Conservation (phyloP, 2,113 vertebrate genomes). For the Channa argus region DNA sequence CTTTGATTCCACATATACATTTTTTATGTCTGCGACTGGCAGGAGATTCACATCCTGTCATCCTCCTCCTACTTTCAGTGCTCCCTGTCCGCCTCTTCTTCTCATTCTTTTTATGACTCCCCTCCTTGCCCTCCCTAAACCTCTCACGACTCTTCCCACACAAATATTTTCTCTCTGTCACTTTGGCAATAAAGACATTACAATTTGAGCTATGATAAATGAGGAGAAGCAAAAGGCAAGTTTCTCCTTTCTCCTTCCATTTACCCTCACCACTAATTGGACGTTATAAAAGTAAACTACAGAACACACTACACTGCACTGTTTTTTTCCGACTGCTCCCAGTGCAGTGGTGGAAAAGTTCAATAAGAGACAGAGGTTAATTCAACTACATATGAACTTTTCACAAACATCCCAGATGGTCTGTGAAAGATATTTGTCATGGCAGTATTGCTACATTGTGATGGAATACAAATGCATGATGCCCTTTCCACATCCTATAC, state of each 20-base stretch:
- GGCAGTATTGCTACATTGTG: not conserved
- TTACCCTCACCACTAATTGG: not conserved
- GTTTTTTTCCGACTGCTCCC: not conserved
- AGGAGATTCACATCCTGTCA: constrained; percentile 30
- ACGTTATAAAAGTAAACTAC: not conserved
- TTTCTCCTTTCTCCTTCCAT: constrained; percentile 6
- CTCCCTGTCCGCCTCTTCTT: constrained; percentile 31
- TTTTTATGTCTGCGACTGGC: not conserved
- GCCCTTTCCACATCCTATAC: not conserved
- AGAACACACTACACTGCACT: not conserved
- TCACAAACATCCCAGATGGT: constrained; percentile 15
- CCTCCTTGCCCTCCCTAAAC: constrained; percentile 2
- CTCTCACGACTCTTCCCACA: constrained; percentile 14
- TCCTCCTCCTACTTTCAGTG: constrained; percentile 11
- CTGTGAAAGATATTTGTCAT: constrained; percentile 13
- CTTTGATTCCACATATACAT: no score
- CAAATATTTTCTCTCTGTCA: constrained; percentile 18
- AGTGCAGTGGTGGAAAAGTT: not conserved
- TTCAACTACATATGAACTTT: constrained; percentile 31
- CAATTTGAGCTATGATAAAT: not conserved
- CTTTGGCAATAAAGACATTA: constrained; percentile 5
- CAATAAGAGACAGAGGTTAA: constrained; percentile 6
- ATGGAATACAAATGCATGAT: constrained; percentile 37
- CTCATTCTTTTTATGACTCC: constrained; percentile 22
- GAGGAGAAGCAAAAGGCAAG: not conserved